phyloP scores from a whole-genome alignment of 2,113 vertebrate genomes.

The Aleadryas rufinucha region DNA sequence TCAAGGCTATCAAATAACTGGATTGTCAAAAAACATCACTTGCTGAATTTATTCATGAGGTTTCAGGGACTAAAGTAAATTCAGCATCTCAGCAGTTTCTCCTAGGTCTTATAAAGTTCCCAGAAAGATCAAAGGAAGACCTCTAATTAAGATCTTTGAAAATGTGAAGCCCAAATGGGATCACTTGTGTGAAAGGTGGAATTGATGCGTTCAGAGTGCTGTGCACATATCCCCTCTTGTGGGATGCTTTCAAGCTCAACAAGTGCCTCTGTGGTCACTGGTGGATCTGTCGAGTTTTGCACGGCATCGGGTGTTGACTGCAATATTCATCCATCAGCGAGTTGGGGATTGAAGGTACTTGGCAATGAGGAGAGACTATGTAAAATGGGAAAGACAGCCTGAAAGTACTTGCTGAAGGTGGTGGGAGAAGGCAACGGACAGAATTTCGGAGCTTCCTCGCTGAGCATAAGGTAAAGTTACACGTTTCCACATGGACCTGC shows the following conservation, averaged over 20 bases:
- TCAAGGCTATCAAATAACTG: constrained; percentile 49
- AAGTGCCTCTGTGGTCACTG: fast-evolving
- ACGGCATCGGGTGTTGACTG: fast-evolving
- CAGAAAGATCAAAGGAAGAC: not conserved
- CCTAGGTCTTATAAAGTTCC: not conserved
- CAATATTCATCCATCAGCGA: not conserved
- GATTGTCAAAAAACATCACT: not conserved
- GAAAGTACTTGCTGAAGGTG: not conserved
- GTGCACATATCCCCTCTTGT: not conserved
- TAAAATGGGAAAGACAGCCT: not conserved
- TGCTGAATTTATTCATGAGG: constrained; percentile 8
- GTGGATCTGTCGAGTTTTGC: not conserved
- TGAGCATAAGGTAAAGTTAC: not conserved
- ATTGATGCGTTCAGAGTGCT: not conserved
- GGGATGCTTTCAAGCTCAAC: not conserved
- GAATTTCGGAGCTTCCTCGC: not conserved
- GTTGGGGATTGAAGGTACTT: not conserved
- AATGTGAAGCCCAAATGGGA: not conserved
- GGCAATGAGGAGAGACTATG: not conserved
- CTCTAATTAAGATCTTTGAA: not conserved
- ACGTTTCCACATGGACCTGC: fast-evolving
- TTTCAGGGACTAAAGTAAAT: not conserved
- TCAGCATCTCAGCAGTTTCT: not conserved
- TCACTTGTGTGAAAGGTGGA: not conserved
- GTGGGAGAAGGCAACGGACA: not conserved